A percentile compares a stretch with the other conserved stretches of the same genome.
phyloP scores from a whole-genome alignment of 2,113 vertebrate genomes.

The Proteles cristata region DNA sequence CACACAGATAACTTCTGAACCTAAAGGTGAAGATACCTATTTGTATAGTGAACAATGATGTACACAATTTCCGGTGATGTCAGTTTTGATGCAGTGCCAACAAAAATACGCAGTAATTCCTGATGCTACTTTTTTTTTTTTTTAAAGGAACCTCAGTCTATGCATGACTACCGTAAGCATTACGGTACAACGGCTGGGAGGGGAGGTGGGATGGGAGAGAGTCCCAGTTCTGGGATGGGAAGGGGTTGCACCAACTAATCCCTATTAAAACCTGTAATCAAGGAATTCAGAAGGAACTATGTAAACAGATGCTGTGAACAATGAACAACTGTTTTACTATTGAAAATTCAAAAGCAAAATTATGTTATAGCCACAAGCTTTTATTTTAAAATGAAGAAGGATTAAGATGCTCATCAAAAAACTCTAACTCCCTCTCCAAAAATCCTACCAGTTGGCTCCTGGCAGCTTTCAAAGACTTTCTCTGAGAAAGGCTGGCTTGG shows the following conservation, averaged over 20 bases:
- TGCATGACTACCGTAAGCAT: slow-evolving; percentile 37
- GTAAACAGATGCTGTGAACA: slow-evolving; percentile 66
- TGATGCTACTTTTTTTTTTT: neutral
- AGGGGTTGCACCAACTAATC: slow-evolving; percentile 60
- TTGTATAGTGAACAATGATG: neutral
- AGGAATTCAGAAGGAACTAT: slow-evolving; percentile 66
- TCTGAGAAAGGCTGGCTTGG: neutral
- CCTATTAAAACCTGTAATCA: slow-evolving; percentile 74
- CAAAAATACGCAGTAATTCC: slow-evolving; percentile 47
- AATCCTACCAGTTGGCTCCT: slow-evolving; percentile 25
- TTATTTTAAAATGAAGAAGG: slow-evolving; percentile 63
- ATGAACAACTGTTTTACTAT: slow-evolving; percentile 48
- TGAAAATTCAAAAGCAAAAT: slow-evolving; percentile 59
- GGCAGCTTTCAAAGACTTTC: slow-evolving; percentile 40
- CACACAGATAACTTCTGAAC: neutral
- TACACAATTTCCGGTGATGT: slow-evolving; percentile 29
- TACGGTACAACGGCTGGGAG: slow-evolving; percentile 23
- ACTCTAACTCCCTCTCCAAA: slow-evolving; percentile 23
- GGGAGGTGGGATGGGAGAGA: neutral
- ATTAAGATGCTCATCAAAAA: slow-evolving; percentile 48
- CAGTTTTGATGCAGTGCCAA: neutral
- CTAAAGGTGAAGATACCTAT: neutral
- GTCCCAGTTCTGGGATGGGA: slow-evolving; percentile 10
- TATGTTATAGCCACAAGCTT: slow-evolving; percentile 53
- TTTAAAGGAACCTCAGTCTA: neutral